phyloP scores from a whole-genome alignment of 2,797 vertebrate species.

The Cynodonichthys magdalenae region DNA sequence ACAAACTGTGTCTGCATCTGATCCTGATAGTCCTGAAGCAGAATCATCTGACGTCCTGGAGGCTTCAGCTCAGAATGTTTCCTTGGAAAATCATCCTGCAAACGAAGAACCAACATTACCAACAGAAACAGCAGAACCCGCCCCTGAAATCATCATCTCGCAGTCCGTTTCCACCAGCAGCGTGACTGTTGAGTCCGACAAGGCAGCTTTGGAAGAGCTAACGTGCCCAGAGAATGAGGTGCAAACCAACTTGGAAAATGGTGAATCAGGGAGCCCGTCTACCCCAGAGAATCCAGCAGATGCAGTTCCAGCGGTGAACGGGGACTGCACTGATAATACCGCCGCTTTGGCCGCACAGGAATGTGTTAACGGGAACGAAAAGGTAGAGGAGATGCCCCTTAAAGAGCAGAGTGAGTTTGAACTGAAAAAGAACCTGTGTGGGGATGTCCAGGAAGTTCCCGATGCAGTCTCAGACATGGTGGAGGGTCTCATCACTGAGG shows the following conservation, averaged over 20 bases:
- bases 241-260: conserved; percentile 75
- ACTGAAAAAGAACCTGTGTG: conserved; percentile 78
- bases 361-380: conserved; percentile 73
- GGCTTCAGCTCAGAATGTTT: conserved; percentile 19
- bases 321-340: conserved; percentile 56
- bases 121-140: conserved; percentile 54
- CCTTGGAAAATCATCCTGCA: conserved; percentile 18
- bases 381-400: conserved; percentile 61
- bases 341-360: conserved; percentile 38
- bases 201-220: conserved; percentile 39
- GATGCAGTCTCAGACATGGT: conserved; percentile 61
- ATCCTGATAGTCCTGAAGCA: conserved; percentile 20
- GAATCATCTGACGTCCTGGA: conserved; percentile 24
- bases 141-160: conserved; percentile 77
- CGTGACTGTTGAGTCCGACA: conserved; percentile 49
- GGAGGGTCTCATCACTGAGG: conserved; percentile 66
- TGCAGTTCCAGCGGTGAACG: conserved; percentile 66
- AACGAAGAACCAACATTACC: conserved; percentile 38
- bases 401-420: conserved; percentile 75
- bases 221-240: conserved; percentile 38
- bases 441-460: conserved; percentile 61
- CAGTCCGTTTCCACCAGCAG: conserved; percentile 63
- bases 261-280: conserved; percentile 63
- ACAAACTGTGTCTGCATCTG: conserved; percentile 20
- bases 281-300: conserved; percentile 44